Conservation (phyloP, 2,113 vertebrate genomes). For the Baryphthengus martii region DNA sequence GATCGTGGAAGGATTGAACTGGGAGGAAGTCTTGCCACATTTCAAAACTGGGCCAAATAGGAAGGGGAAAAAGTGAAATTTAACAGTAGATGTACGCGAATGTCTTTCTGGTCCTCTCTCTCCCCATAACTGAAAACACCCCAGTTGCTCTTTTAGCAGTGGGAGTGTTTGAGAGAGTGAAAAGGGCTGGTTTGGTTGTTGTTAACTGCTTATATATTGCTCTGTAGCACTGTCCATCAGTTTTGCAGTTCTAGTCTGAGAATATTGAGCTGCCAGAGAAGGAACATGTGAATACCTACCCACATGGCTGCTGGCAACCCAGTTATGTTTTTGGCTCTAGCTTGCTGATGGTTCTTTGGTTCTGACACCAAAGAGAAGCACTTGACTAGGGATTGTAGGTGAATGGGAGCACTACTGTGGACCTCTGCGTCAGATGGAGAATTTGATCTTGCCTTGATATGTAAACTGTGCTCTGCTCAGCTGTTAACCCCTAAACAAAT, state of each 20-base stretch:
- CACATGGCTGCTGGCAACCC: neutral
- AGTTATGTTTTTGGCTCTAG: neutral
- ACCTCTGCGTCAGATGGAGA: neutral
- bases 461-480: neutral
- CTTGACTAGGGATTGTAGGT: neutral
- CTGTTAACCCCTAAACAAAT: neutral
- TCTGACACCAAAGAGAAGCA: neutral
- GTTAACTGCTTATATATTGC: neutral
- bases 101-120: neutral
- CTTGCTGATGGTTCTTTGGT: neutral
- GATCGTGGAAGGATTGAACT: neutral
- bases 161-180: neutral
- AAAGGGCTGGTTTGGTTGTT: neutral
- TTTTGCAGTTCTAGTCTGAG: neutral
- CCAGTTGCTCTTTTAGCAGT: neutral
- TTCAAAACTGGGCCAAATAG: neutral
- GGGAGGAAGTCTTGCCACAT: neutral
- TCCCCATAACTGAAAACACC: neutral
- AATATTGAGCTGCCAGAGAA: neutral
- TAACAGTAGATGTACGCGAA: fast-evolving
- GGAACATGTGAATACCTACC: neutral
- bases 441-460: neutral
- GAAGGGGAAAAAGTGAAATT: neutral
- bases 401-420: neutral
- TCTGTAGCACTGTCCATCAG: neutral